Conservation (phyloP, 2,797 vertebrate species). For the Arnoldichthys spilopterus region DNA sequence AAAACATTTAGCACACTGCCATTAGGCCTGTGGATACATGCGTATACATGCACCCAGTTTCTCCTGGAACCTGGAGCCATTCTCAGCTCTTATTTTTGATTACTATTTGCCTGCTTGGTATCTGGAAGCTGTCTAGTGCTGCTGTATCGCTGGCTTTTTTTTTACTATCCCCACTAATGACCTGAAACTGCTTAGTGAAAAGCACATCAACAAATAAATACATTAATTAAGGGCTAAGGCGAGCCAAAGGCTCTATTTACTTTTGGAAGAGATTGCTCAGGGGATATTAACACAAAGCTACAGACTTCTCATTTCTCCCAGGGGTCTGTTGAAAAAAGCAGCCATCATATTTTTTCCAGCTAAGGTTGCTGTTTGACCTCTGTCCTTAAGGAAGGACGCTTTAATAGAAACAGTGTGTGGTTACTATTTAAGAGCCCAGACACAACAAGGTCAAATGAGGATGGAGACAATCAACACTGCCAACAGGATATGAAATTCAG, state of each 20-base stretch:
- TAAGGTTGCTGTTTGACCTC: slow-evolving; percentile 34
- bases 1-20: slow-evolving; percentile 10
- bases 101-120: slow-evolving; percentile 2
- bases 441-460: slow-evolving; percentile 39
- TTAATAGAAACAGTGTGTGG: slow-evolving; percentile 37
- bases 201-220: background rate
- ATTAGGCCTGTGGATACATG: background rate
- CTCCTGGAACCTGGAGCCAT: background rate
- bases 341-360: background rate
- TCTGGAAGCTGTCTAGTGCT: slow-evolving; percentile 16
- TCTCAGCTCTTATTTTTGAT: background rate
- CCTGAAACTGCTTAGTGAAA: background rate
- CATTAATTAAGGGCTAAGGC: slow-evolving; percentile 50
- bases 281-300: slow-evolving; percentile 71
- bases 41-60: background rate
- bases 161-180: slow-evolving; percentile 16
- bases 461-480: slow-evolving; percentile 25
- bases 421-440: slow-evolving; percentile 40
- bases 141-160: background rate
- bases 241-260: slow-evolving; percentile 13
- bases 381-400: slow-evolving; percentile 18
- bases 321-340: slow-evolving; percentile 33
- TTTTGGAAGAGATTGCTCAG: slow-evolving; percentile 72
- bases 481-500: slow-evolving; percentile 28
- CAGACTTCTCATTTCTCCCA: slow-evolving; percentile 36